Conservation (phyloP, 2,113 vertebrate species). For the Gorsachius goisagi region DNA sequence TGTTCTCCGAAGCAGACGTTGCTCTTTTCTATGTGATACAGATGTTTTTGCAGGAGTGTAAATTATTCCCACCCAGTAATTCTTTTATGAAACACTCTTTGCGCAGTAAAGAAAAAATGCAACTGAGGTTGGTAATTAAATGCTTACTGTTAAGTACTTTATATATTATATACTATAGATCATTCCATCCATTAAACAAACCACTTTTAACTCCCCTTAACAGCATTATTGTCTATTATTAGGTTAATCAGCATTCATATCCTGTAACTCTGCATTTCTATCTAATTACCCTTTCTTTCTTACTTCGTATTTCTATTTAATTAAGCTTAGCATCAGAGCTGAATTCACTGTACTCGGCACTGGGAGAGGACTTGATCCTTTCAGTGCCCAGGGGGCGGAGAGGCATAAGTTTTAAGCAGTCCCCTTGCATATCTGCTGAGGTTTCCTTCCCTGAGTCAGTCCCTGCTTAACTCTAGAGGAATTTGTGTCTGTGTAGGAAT, state of each 20-base stretch:
- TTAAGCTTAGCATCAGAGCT: slow-evolving; percentile 39
- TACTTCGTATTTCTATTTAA: slow-evolving; percentile 68
- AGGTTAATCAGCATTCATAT: slow-evolving; percentile 66
- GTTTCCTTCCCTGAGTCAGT: neutral
- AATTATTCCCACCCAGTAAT: slow-evolving; percentile 45
- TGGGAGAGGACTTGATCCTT: slow-evolving; percentile 2
- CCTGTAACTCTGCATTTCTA: slow-evolving; percentile 49
- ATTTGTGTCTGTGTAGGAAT: neutral
- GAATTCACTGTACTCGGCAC: slow-evolving; percentile 36
- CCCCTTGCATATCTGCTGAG: neutral
- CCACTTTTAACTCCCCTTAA: slow-evolving; percentile 59
- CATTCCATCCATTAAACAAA: slow-evolving; percentile 62
- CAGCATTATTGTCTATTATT: slow-evolving; percentile 65
- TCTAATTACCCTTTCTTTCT: slow-evolving; percentile 60
- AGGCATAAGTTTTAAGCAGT: neutral
- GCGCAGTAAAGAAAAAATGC: slow-evolving; percentile 46
- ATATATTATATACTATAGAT: slow-evolving; percentile 48
- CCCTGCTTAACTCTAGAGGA: neutral
- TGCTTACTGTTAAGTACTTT: slow-evolving; percentile 69
- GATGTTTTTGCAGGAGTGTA: slow-evolving; percentile 16
- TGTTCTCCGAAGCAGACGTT: neutral
- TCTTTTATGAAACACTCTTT: slow-evolving; percentile 33
- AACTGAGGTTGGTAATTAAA: slow-evolving; percentile 62
- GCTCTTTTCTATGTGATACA: neutral
- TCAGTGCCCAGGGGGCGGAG: neutral